Percentiles rank a stretch among this genome's conserved stretches.
These are phyloP conservation scores for Pluvianellus socialis DNA, from an alignment of 2,113 vertebrate genomes.

Conservation along the genomic window DNA sequence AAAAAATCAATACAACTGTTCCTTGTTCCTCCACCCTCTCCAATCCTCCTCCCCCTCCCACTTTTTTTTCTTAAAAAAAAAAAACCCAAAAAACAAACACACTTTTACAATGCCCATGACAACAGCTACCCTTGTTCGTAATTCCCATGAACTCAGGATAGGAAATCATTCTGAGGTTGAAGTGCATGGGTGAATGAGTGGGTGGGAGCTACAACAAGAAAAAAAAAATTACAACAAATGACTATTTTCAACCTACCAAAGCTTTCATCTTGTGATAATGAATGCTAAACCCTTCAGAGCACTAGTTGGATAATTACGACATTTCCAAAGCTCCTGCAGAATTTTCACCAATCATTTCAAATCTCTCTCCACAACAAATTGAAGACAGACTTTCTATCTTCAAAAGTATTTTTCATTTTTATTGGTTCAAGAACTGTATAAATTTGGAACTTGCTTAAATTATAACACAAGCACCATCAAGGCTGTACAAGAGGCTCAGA, in stretches of 20 bases:
- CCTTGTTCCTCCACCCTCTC: not conserved
- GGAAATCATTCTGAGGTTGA: constrained; percentile 54
- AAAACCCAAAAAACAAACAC: not conserved
- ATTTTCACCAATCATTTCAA: constrained; percentile 2
- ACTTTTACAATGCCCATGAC: constrained; percentile 28
- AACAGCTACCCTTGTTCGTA: constrained; percentile 54
- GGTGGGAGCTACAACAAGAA: constrained; percentile 26
- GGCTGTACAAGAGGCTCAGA: not conserved
- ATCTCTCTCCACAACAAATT: not conserved
- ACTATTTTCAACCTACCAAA: constrained; percentile 38
- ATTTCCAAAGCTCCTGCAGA: constrained; percentile 9
- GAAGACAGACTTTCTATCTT: not conserved
- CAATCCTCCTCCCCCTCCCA: not conserved
- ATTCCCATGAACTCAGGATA: constrained; percentile 69
- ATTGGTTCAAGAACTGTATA: not conserved
- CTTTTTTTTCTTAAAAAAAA: not conserved
- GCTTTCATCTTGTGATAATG: constrained; percentile 55
- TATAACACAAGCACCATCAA: not conserved
- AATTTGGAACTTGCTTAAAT: not conserved
- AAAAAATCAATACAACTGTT: constrained; percentile 47
- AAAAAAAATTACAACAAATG: constrained; percentile 56
- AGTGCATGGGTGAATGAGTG: constrained; percentile 51
- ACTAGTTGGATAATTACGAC: not conserved
- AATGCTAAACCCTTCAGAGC: constrained; percentile 26
- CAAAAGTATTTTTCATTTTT: not conserved